phyloP scores from a whole-genome alignment of 2,113 vertebrate genomes.

The Podarcis cretensis region DNA sequence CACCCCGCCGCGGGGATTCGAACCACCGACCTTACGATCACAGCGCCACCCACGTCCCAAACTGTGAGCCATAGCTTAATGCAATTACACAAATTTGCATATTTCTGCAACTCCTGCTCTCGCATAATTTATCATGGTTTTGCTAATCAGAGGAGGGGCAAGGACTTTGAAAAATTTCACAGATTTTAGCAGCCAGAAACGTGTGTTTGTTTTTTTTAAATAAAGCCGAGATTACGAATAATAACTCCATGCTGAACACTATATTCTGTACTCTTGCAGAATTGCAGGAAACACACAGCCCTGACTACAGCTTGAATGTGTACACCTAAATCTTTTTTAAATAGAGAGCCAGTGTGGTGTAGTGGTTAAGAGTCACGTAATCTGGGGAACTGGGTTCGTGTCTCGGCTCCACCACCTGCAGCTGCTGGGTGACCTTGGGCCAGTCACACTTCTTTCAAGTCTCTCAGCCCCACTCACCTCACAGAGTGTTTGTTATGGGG shows the following conservation, averaged over 20 bases:
- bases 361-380: too few relatives aligned
- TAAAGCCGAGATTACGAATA: not conserved
- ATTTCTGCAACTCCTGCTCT: not conserved
- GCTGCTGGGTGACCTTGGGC: too few relatives aligned
- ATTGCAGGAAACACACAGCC: not conserved
- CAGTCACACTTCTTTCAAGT: too few relatives aligned
- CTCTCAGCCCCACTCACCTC: too few relatives aligned
- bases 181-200: not conserved
- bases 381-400: too few relatives aligned
- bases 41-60: too few relatives aligned
- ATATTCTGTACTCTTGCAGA: not conserved
- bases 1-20: too few relatives aligned
- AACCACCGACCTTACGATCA: too few relatives aligned
- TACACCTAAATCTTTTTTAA: not conserved
- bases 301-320: not conserved
- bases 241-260: not conserved
- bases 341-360: too few relatives aligned
- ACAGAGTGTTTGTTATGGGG: too few relatives aligned
- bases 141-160: not conserved
- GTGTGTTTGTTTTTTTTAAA: not conserved
- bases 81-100: not conserved
- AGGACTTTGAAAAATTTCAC: not conserved
- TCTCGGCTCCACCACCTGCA: too few relatives aligned
- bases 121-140: not conserved
- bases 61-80: not conserved